phyloP scores from a whole-genome alignment of 2,888 invertebrate genomes.

The Amaurobius ferox region DNA sequence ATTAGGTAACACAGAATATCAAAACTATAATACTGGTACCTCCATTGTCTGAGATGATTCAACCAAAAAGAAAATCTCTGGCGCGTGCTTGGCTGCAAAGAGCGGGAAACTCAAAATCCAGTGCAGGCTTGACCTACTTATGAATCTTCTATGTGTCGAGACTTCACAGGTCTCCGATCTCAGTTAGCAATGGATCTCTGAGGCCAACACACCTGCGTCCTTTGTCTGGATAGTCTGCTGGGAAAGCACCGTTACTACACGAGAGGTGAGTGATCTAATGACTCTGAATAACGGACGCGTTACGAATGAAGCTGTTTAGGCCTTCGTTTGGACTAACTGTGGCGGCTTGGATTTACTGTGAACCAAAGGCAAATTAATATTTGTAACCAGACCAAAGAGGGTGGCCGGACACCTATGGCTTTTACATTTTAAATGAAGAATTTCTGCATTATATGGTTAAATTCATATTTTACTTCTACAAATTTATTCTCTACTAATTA shows the following conservation, averaged over 20 bases:
- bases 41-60: not conserved
- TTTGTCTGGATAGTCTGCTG: slow-evolving; percentile 5
- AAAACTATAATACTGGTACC: not conserved
- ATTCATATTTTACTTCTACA: too few species aligned
- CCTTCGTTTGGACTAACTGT: too few species aligned
- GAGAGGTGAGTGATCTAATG: not conserved
- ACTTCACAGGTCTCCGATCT: slow-evolving; percentile 10
- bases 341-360: too few species aligned
- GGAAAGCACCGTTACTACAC: not conserved
- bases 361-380: too few species aligned
- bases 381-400: too few species aligned
- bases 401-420: too few species aligned
- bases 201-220: slow-evolving; percentile 37
- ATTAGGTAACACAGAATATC: too few species aligned
- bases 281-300: too few species aligned
- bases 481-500: too few species aligned
- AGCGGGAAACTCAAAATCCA: slow-evolving; percentile 11
- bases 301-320: too few species aligned
- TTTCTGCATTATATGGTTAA: too few species aligned
- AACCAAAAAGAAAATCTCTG: not conserved
- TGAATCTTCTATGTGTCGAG: slow-evolving; percentile 17
- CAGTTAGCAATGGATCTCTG: slow-evolving; percentile 47
- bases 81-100: not conserved
- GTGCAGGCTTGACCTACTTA: slow-evolving; percentile 50
- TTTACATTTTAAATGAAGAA: too few species aligned